Evolutionary conservation across 2,113 vertebrate species (phyloP).

Genomic region (Cephalopterus ornatus): DNA sequence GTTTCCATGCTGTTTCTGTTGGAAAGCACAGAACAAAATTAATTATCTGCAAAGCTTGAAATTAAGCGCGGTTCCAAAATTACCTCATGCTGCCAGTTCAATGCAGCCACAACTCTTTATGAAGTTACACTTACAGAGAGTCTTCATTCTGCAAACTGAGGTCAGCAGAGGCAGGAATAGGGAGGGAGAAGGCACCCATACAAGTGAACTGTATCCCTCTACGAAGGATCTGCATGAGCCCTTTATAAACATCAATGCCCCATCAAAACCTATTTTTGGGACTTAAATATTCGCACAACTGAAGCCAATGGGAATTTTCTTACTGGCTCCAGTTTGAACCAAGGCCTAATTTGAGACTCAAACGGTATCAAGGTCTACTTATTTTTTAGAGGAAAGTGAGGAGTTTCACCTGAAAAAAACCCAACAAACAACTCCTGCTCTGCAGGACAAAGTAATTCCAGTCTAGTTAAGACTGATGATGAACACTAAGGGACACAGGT

Average conservation of each 20-base stretch:
- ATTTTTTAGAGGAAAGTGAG: not conserved
- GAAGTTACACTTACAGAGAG: not conserved
- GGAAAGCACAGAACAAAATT: not conserved
- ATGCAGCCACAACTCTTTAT: not conserved
- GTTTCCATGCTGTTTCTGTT: conserved; percentile 14
- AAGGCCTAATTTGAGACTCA: not conserved
- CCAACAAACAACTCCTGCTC: not conserved
- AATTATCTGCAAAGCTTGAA: not conserved
- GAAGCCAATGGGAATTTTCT: not conserved
- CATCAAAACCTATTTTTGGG: not conserved
- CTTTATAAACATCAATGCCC: not conserved
- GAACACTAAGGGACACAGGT: not conserved
- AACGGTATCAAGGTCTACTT: not conserved
- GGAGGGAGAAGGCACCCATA: accelerated
- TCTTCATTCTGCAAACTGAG: not conserved
- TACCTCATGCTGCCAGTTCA: not conserved
- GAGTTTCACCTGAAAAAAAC: not conserved
- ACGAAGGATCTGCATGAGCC: not conserved
- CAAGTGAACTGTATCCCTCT: not conserved
- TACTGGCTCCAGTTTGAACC: not conserved
- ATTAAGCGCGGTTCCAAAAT: not conserved
- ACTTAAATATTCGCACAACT: not conserved
- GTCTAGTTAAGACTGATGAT: not conserved
- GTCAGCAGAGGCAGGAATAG: not conserved
- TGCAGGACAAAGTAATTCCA: not conserved